phyloP scores from a whole-genome alignment of 1,140 invertebrate species.

The Pachyrhynchus sulphureomaculatus region DNA sequence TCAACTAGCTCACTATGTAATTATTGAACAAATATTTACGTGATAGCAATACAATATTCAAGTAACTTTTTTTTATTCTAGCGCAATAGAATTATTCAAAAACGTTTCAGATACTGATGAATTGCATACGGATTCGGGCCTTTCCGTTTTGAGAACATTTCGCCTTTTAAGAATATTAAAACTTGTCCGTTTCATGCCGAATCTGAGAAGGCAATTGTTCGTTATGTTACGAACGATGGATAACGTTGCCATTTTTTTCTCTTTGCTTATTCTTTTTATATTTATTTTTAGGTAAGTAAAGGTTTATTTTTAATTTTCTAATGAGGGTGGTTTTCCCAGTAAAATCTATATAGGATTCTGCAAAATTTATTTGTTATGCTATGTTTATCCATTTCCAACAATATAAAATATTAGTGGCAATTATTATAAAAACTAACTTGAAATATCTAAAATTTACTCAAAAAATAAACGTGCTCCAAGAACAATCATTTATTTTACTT shows the following conservation, averaged over 20 bases:
- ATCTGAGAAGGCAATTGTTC: constrained; percentile 91
- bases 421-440: too few relatives aligned
- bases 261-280: constrained; percentile 96
- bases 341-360: too few relatives aligned
- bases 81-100: constrained; percentile 91
- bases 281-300: constrained; percentile 98
- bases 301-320: too few relatives aligned
- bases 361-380: too few relatives aligned
- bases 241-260: constrained; percentile 98
- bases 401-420: too few relatives aligned
- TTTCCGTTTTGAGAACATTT: constrained; percentile 96
- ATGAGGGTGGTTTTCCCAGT: too few relatives aligned
- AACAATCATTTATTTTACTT: too few relatives aligned
- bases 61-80: constrained; percentile 52
- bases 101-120: constrained; percentile 67
- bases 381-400: too few relatives aligned
- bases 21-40: too few relatives aligned
- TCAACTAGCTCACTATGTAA: too few relatives aligned
- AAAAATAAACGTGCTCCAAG: too few relatives aligned
- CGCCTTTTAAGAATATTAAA: constrained; percentile 94
- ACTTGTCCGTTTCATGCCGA: constrained; percentile 97
- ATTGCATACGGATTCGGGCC: constrained; percentile 78
- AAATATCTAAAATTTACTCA: too few relatives aligned
- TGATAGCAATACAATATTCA: neutral
- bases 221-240: constrained; percentile 99